Percentiles rank a stretch among this genome's conserved stretches.
Conservation (phyloP, 2,113 vertebrate species). For the human (Homo sapiens) region GRCh38 chr16:61817001-61817500, state of each 20-base stretch:
- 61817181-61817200: neutral
- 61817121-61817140: neutral
- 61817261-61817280: neutral
- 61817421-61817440: neutral
- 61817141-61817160: neutral
- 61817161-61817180: constrained; percentile 40
- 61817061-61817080: constrained; percentile 39
- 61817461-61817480: constrained; percentile 86
- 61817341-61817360: neutral
- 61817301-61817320: accelerated
- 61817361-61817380: no score
- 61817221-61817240: neutral
- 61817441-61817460: accelerated
- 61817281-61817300: accelerated
- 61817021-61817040: neutral
- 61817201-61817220: constrained; percentile 30
- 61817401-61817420: accelerated
- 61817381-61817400: neutral
- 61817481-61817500: constrained; percentile 90
- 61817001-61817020: constrained; percentile 3
- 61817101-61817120: constrained; percentile 14
- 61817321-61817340: neutral
- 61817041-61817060: constrained; percentile 9
- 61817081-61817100: constrained; percentile 30
- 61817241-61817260: neutral